Percentiles rank a stretch among this genome's conserved stretches.
These are phyloP conservation scores for Pseudochaenichthys georgianus DNA, from an alignment of 2,797 vertebrate species.

Conservation along the genomic window DNA sequence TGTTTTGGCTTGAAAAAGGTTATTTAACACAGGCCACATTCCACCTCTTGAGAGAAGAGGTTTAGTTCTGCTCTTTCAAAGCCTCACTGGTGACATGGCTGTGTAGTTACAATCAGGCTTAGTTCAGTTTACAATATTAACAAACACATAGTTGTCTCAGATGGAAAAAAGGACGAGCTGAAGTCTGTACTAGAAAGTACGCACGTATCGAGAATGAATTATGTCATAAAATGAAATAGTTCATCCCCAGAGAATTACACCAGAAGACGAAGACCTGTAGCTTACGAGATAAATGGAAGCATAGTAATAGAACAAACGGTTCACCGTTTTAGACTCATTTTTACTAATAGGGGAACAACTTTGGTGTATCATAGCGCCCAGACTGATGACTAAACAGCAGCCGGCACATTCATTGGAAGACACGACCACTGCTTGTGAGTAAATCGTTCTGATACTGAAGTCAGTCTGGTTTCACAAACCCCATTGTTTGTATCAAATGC, in stretches of 20 bases:
- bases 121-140: slow-evolving; percentile 37
- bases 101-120: slow-evolving; percentile 25
- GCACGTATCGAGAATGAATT: background rate
- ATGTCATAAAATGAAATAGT: slow-evolving; percentile 3
- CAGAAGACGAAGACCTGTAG: background rate
- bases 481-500: background rate
- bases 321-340: background rate
- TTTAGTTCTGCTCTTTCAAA: slow-evolving; percentile 17
- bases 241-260: background rate
- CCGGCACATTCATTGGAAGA: background rate
- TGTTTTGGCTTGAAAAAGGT: slow-evolving; percentile 7
- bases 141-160: slow-evolving; percentile 60
- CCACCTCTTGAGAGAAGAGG: background rate
- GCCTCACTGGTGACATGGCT: slow-evolving; percentile 4
- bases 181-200: slow-evolving; percentile 2
- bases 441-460: slow-evolving; percentile 18
- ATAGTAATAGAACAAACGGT: background rate
- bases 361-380: slow-evolving; percentile 26
- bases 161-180: background rate
- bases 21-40: background rate
- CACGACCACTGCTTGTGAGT: background rate
- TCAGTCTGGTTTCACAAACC: background rate
- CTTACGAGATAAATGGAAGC: background rate
- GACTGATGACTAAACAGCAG: slow-evolving; percentile 39
- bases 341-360: slow-evolving; percentile 9